Evolutionary conservation across 2,113 vertebrate genomes (phyloP), one percentile per base, ranked within the genome.

Genomic region (Pluvianellus socialis): DNA sequence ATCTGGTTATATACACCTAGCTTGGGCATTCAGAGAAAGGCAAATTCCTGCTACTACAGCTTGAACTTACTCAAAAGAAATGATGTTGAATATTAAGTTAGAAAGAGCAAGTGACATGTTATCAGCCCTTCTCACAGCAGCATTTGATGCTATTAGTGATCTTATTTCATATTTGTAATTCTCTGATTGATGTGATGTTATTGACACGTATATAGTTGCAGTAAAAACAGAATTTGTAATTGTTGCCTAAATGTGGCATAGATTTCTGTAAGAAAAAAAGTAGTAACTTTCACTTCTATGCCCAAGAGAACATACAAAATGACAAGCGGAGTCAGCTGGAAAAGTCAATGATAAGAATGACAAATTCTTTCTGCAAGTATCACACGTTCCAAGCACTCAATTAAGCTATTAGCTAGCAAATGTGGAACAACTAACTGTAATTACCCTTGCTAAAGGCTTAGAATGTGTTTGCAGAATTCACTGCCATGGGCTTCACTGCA

Each of bases 361-460:
- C 32, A 8, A 50, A 66, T 88, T 85, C 45, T 74, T 90, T 90
- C 84, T 82, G 30, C 26, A 90, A 79, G 49, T 44, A 90, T 88
- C 85, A 45, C 35, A 42, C 23, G 16, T 93, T 94, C 58, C 77
- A 82, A 77, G 77, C 49, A 66, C 63, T 84, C 71, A 82, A 50
- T 88, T 79, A 90, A 93, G 50, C 63, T 66, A 90, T 88, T 93
- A 94, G 85, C 92, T 75, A 88, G 49, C 14, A 93, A 95, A 82
- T 62, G 49, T 66, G 88, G 62, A 95, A 88, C 14, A 68, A 79
- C 42, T 84, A 68, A 81, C 59, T 62, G n/a, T 83, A 96, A 96
- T 93, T 94, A 94, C 62, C 81, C 53, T 74, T 96, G 71, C 74
- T 68, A 76, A 93, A 88, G 79, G 66, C 77, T 91, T 40, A 5